Evolutionary conservation across 2,888 invertebrate species (phyloP).

Genomic region (Trichogramma evanescens): DNA sequence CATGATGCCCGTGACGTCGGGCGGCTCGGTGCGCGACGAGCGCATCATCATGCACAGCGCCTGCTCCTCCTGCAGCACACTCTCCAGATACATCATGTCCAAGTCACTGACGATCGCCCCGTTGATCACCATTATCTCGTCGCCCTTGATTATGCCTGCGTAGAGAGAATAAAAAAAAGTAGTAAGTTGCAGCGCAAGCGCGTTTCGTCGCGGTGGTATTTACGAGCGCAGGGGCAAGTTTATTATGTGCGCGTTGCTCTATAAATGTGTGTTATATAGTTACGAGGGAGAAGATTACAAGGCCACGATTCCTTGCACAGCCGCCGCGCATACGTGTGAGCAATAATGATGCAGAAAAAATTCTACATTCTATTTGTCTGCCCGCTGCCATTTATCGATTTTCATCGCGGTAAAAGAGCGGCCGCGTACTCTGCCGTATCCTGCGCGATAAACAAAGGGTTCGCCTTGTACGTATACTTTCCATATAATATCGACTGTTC

Average conservation of each 20-base stretch:
- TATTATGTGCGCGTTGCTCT: neutral
- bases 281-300: too few relatives aligned
- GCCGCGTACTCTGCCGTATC: too few relatives aligned
- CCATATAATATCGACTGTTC: too few relatives aligned
- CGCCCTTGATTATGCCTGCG: conserved; percentile 93
- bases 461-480: too few relatives aligned
- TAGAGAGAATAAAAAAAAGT: neutral
- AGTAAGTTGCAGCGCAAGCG: neutral
- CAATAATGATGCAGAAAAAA: too few relatives aligned
- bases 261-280: neutral
- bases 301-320: too few relatives aligned
- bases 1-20: conserved; percentile 60
- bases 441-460: too few relatives aligned
- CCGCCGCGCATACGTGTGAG: too few relatives aligned
- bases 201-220: neutral
- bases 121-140: conserved; percentile 98
- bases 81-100: conserved; percentile 99
- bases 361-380: too few relatives aligned
- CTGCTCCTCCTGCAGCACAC: conserved; percentile 88
- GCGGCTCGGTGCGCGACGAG: conserved; percentile 57
- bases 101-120: conserved; percentile 95
- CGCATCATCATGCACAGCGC: conserved; percentile 96
- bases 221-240: neutral
- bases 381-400: too few relatives aligned
- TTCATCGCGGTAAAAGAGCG: too few relatives aligned